Base-by-base conservation (phyloP, 2,888 invertebrate species). In the Automeris io region DNA sequence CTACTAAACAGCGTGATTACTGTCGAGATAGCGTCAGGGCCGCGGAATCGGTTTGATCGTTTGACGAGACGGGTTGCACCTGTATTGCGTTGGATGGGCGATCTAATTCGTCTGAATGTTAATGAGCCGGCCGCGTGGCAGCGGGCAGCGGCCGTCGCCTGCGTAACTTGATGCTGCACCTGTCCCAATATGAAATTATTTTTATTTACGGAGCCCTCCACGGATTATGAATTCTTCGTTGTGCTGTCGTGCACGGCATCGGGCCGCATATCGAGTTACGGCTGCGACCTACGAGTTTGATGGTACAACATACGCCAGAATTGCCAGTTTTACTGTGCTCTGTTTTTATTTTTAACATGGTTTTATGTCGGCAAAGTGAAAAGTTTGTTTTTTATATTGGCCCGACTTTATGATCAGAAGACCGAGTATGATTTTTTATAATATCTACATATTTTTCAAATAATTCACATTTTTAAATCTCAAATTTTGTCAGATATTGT, bases 81-180 rank as follows among this genome's bases (percentile, higher is more conserved):
- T 79, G 77, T 67, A 61, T 33, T 40, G 43, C 50, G 50, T 46
- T 48, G 53, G 54, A 51, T 51, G 52, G 61, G 53, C 64, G 65
- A 58, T 79, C 74, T 73, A 78, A 76, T 78, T 77, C 77, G 66
- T 70, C 69, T 61, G 61, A 71, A 80, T 80, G 69, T 66, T 78
- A 82, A 83, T 77, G 71, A 77, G 61, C 51, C 47, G 45, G 46
- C 32, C 45, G 46, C 40, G 26, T 40, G 42, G 47, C 49, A 46
- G 47, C 44, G 54, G 41, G 33, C 37, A 39, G 36, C 41, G 40
- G 33, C 39, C 42, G 43, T 41, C 44, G 49, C 49, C 51, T 52
- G 52, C 69, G 82, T 79, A 83, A 83, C 82, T 72, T 59, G 75
- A 83, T 66, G 63, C 79, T 69, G 54, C 85, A 85, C 83, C 85